Conservation (phyloP, 1,140 invertebrate species). For the Neotoxoptera formosana region DNA sequence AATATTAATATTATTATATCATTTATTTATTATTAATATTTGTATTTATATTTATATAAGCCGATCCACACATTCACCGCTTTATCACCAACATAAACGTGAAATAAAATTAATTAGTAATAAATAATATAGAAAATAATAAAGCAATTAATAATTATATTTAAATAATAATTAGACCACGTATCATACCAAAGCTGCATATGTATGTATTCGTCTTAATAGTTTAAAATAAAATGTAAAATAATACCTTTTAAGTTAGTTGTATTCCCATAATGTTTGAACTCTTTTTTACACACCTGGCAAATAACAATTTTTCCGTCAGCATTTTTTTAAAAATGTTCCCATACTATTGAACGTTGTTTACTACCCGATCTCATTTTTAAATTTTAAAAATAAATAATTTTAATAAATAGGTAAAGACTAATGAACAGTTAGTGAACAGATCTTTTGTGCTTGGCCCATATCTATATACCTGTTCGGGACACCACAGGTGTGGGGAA, state of each 20-base stretch:
- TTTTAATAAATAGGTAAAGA: not conserved
- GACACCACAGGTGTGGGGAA: no score
- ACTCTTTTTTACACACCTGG: slow-evolving; percentile 19
- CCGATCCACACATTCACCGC: not conserved
- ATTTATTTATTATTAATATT: not conserved
- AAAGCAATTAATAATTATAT: no score
- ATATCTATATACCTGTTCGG: no score
- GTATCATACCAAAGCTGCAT: no score
- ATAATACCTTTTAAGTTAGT: not conserved
- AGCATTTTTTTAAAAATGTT: slow-evolving; percentile 5
- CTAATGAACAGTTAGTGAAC: not conserved
- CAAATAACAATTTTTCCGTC: slow-evolving; percentile 9
- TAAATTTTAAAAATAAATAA: slow-evolving; percentile 11
- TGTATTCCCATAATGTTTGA: slow-evolving; percentile 4
- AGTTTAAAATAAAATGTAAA: slow-evolving; percentile 31
- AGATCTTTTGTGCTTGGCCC: no score
- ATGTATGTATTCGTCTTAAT: not conserved
- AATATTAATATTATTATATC: no score
- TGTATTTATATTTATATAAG: not conserved
- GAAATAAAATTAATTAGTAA: not conserved
- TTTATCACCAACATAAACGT: not conserved
- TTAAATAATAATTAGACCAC: no score
- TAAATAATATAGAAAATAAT: not conserved
- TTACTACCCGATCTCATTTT: not conserved
- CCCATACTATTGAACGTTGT: not conserved